phyloP scores from a whole-genome alignment of 2,113 vertebrate genomes.

The Mola mola region DNA sequence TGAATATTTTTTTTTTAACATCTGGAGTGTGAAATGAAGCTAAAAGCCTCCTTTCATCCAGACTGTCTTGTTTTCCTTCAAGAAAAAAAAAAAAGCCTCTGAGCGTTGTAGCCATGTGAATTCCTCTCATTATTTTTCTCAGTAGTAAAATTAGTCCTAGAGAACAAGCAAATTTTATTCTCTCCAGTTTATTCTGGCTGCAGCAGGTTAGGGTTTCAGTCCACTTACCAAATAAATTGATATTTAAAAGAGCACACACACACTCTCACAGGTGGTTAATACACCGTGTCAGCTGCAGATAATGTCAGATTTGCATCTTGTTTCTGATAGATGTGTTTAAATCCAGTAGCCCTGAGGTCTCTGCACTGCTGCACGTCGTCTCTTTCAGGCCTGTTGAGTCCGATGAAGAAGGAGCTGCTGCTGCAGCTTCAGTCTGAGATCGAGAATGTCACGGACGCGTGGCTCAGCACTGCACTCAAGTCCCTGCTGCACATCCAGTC shows the following conservation, averaged over 20 bases:
- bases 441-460: conserved; percentile 94
- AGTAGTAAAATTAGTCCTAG: neutral
- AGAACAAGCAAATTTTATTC: neutral
- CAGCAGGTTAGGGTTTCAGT: neutral
- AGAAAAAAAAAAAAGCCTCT: too few species aligned
- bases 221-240: neutral
- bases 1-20: neutral
- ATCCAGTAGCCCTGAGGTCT: neutral
- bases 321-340: too few species aligned
- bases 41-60: too few species aligned
- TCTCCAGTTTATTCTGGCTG: neutral
- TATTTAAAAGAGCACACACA: too few species aligned
- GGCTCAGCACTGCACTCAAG: conserved; percentile 95
- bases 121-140: neutral
- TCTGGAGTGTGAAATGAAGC: neutral
- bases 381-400: conserved; percentile 88
- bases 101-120: neutral
- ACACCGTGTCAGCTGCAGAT: too few species aligned
- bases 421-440: conserved; percentile 90
- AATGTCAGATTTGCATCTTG: too few species aligned
- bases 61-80: too few species aligned
- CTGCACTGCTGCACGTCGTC: neutral
- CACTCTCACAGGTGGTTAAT: too few species aligned
- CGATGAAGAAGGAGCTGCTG: conserved; percentile 91
- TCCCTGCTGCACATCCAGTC: conserved; percentile 96